Conservation (phyloP, 1,140 invertebrate genomes). For the Sarcophaga bullata region DNA sequence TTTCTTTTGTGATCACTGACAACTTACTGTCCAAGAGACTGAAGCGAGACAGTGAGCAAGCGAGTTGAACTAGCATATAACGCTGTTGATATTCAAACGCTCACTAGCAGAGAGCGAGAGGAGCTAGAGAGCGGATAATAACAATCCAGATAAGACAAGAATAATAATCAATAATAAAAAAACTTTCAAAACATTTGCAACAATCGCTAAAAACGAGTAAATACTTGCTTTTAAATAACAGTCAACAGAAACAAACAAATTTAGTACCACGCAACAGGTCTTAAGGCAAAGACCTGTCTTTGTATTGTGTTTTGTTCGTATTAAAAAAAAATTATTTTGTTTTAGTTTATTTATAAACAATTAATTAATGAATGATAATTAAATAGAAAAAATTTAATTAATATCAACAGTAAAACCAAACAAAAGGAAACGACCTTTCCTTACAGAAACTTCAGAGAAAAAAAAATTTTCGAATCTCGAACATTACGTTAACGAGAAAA, state of each 20-base stretch:
- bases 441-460: background rate
- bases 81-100: no score
- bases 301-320: background rate
- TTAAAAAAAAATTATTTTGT: background rate
- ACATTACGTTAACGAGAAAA: background rate
- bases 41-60: no score
- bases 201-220: background rate
- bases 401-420: background rate
- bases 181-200: conserved; percentile 14
- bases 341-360: background rate
- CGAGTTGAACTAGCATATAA: no score
- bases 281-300: conserved; percentile 31
- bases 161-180: background rate
- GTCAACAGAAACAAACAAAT: conserved; percentile 1
- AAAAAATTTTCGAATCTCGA: background rate
- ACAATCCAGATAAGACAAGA: no score
- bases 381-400: no score
- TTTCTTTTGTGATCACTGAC: no score
- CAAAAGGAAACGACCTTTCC: background rate
- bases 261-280: conserved; percentile 30
- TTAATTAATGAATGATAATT: no score
- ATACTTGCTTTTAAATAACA: conserved; percentile 21
- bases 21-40: no score
- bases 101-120: no score
- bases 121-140: no score